Evolutionary conservation across 1,140 invertebrate species (phyloP).

Genomic region (Acyrthosiphon pisum): DNA sequence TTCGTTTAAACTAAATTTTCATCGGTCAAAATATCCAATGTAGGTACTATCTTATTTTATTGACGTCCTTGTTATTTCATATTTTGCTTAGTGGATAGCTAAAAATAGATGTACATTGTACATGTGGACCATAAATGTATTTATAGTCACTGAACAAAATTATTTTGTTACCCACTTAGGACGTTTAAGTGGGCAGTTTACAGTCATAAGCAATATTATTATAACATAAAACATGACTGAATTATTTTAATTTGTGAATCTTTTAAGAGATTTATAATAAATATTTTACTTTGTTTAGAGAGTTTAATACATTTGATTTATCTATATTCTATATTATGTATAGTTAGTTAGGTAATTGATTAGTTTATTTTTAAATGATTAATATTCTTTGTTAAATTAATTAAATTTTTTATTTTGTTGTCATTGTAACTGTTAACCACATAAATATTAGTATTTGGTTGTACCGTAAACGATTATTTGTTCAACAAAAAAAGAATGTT

Average conservation of each 20-base stretch:
- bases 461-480: background rate
- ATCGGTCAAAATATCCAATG: background rate
- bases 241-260: too few species aligned
- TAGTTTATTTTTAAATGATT: too few species aligned
- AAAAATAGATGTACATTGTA: background rate
- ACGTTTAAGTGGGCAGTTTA: background rate
- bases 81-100: background rate
- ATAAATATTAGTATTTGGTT: background rate
- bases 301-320: background rate
- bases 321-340: background rate
- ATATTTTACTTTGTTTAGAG: background rate
- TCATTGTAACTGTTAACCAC: background rate
- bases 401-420: background rate
- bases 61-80: background rate
- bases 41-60: background rate
- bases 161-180: background rate
- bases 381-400: too few species aligned
- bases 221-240: background rate
- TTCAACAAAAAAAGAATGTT: background rate
- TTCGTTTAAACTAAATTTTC: background rate
- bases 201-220: background rate
- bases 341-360: background rate
- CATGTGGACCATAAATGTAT: background rate
- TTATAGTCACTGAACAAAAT: background rate
- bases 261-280: too few species aligned